Percentiles rank a stretch among this genome's conserved stretches.
phyloP scores from a whole-genome alignment of 2,113 vertebrate genomes.

The Chamaea fasciata region DNA sequence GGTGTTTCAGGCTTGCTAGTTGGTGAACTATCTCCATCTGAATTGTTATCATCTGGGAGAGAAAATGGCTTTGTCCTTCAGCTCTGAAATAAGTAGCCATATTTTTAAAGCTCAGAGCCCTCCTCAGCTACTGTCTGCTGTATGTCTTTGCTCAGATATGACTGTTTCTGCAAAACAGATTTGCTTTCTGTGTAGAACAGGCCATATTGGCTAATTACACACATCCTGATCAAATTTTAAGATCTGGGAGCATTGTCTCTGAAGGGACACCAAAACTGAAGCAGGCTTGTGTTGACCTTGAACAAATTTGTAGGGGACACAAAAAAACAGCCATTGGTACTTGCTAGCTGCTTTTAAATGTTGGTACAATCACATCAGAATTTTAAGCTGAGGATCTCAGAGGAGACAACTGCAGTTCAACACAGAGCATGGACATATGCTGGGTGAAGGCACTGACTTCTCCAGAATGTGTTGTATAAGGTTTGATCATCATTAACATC shows the following conservation, averaged over 20 bases:
- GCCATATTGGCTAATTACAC: background rate
- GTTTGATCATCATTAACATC: slow-evolving; percentile 13
- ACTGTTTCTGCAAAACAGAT: background rate
- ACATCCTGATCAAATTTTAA: background rate
- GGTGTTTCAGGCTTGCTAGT: background rate
- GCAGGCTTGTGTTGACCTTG: background rate
- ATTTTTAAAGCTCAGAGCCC: background rate
- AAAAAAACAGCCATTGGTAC: background rate
- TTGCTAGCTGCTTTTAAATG: background rate
- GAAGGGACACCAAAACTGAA: background rate
- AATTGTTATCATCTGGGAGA: background rate
- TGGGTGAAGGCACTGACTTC: background rate
- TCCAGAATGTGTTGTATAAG: slow-evolving; percentile 1
- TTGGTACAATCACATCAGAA: background rate
- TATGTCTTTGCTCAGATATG: background rate
- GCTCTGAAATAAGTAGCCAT: background rate
- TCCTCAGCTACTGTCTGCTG: background rate
- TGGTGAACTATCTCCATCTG: background rate
- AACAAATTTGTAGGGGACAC: background rate
- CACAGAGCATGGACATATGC: background rate
- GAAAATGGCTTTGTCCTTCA: background rate
- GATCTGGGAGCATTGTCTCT: background rate
- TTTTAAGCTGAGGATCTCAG: background rate
- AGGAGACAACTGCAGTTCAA: background rate
- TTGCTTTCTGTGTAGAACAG: background rate